Evolutionary conservation across 2,113 vertebrate genomes (phyloP).

Genomic region (Dicentrarchus labrax): DNA sequence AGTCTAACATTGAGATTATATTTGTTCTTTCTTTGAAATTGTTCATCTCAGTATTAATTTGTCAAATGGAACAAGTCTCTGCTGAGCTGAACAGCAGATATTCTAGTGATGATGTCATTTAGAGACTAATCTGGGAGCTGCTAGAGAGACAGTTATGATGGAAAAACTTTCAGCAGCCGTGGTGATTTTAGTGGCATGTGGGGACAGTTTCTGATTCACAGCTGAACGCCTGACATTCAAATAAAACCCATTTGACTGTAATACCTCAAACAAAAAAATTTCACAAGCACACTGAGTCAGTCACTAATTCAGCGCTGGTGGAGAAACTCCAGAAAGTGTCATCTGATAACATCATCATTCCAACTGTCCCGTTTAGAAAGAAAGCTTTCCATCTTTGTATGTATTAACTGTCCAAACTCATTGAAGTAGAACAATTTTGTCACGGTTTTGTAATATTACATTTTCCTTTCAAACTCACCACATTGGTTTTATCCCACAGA

Average conservation of each 20-base stretch:
- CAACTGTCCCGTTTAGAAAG: neutral
- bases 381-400: neutral
- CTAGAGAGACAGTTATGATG: neutral
- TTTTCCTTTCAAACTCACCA: constrained; percentile 4
- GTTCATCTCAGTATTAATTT: neutral
- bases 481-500: constrained; percentile 14
- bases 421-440: neutral
- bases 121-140: neutral
- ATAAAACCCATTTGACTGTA: constrained; percentile 15
- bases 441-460: neutral
- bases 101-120: neutral
- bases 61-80: neutral
- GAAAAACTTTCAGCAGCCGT: neutral
- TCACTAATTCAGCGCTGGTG: neutral
- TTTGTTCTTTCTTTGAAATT: neutral
- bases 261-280: neutral
- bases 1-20: no score
- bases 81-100: constrained; percentile 2
- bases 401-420: neutral
- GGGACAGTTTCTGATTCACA: constrained; percentile 5
- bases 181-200: constrained; percentile 22
- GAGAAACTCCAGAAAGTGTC: neutral
- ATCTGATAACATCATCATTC: neutral
- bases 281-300: constrained; percentile 15
- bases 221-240: constrained; percentile 7